Conservation (phyloP, 2,888 invertebrate species). For the Drosophila monieri region DNA sequence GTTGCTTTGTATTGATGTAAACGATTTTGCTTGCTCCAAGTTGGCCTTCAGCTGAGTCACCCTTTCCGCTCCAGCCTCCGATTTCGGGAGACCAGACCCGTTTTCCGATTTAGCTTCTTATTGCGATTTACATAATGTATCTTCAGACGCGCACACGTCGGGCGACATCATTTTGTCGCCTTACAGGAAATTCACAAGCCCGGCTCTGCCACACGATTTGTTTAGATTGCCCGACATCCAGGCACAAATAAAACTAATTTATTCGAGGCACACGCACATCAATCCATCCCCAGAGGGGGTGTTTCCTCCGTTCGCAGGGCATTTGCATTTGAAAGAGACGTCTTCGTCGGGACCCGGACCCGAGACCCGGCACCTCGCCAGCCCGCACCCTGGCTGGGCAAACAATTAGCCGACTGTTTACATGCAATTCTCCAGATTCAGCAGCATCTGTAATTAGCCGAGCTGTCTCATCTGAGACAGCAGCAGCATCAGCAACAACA, state of each 20-base stretch:
- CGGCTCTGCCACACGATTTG: constrained; percentile 59
- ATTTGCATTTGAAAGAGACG: constrained; percentile 64
- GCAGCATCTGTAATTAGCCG: constrained; percentile 70
- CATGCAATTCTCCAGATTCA: constrained; percentile 56
- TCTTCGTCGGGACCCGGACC: constrained; percentile 20
- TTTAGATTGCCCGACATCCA: constrained; percentile 57
- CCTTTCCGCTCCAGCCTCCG: constrained; percentile 30
- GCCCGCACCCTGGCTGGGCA: constrained; percentile 55
- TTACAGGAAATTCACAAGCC: constrained; percentile 70
- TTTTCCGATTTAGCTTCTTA: constrained; percentile 61
- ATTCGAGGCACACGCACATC: constrained; percentile 51
- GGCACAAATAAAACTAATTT: constrained; percentile 71
- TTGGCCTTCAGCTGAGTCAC: neutral
- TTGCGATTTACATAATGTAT: constrained; percentile 73
- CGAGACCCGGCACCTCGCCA: constrained; percentile 50
- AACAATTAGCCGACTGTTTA: constrained; percentile 73
- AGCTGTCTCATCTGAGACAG: constrained; percentile 50
- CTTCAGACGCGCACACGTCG: constrained; percentile 37
- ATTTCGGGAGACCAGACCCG: constrained; percentile 29
- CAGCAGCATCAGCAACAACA: constrained; percentile 41
- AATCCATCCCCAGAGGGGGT: constrained; percentile 19
- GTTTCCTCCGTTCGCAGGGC: constrained; percentile 14
- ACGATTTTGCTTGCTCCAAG: constrained; percentile 43
- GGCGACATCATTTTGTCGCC: constrained; percentile 57
- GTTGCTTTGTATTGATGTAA: constrained; percentile 38